Evolutionary conservation across 2,797 vertebrate species (phyloP).

Genomic region (Orientallactaga sibirica): DNA sequence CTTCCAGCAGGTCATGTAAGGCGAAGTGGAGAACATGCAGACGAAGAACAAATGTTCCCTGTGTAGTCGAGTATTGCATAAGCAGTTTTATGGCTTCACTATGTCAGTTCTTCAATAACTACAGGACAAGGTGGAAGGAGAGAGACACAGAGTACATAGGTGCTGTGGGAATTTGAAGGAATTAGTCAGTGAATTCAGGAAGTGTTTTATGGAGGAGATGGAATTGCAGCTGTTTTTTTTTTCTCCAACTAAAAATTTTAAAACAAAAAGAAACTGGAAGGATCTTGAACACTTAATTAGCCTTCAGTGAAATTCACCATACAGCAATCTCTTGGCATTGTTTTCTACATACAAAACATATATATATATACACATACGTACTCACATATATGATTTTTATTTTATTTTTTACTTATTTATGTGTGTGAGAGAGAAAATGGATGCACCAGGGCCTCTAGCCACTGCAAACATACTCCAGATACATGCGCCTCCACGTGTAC

Average conservation of each 20-base stretch:
- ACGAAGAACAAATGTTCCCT: constrained; percentile 43
- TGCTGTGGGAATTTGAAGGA: constrained; percentile 19
- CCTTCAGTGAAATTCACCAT: neutral
- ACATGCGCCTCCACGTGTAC: too few species aligned
- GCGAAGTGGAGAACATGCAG: neutral
- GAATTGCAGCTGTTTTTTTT: neutral
- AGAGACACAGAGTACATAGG: constrained; percentile 9
- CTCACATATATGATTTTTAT: neutral
- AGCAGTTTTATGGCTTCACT: constrained; percentile 37
- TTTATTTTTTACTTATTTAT: too few species aligned
- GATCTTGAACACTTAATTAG: neutral
- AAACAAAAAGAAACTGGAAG: neutral
- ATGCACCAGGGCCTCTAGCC: too few species aligned
- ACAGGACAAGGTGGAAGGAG: constrained; percentile 33
- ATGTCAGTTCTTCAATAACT: constrained; percentile 53
- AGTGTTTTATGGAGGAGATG: neutral
- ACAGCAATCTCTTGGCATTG: neutral
- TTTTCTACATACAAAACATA: neutral
- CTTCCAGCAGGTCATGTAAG: neutral
- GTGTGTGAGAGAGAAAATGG: too few species aligned
- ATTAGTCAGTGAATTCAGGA: constrained; percentile 54
- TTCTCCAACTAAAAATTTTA: constrained; percentile 19
- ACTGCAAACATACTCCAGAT: too few species aligned
- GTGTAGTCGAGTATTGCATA: neutral
- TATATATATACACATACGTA: neutral